phyloP scores from a whole-genome alignment of 2,797 vertebrate genomes.

The Naso thynnoides region DNA sequence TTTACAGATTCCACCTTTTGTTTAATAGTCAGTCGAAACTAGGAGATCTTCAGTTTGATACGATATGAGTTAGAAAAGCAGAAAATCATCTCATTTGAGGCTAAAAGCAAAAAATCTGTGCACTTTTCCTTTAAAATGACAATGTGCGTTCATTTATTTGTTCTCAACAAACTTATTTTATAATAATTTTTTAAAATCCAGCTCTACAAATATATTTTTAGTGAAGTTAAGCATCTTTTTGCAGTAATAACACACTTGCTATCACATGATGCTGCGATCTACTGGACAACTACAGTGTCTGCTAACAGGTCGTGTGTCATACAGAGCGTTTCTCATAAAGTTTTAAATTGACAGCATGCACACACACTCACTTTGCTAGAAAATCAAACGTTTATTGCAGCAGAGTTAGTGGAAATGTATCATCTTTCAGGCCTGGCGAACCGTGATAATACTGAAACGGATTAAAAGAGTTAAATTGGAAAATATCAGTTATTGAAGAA shows the following conservation, averaged over 20 bases:
- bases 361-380: not conserved
- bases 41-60: not conserved
- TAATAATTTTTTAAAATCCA: no score
- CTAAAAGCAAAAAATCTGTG: not conserved
- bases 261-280: no score
- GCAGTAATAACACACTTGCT: not conserved
- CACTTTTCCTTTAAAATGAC: not conserved
- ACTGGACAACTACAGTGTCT: not conserved
- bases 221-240: not conserved
- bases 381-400: not conserved
- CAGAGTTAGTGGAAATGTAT: not conserved
- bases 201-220: not conserved
- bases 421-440: not conserved
- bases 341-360: no score
- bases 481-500: conserved; percentile 24
- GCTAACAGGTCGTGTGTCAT: not conserved
- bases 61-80: not conserved
- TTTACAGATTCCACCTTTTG: not conserved
- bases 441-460: conserved; percentile 3
- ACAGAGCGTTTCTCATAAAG: not conserved
- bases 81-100: not conserved
- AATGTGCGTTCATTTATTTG: no score
- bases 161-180: no score
- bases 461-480: conserved; percentile 7
- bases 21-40: not conserved